These are phyloP conservation scores for Noturus placidus DNA, from an alignment of 2,113 vertebrate species.

Conservation along the genomic window DNA sequence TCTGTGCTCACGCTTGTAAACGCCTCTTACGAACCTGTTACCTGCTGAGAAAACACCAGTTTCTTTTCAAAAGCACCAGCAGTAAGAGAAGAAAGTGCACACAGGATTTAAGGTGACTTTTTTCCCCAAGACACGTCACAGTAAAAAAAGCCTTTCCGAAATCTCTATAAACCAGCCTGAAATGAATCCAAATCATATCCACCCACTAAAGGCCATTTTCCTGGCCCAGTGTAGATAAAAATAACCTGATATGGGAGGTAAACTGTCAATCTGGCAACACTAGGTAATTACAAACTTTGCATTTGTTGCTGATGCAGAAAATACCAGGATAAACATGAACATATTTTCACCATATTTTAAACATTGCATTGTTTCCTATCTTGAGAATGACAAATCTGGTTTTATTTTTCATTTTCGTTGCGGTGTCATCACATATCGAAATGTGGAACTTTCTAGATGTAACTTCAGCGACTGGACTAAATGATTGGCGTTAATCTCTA, in stretches of 20 bases:
- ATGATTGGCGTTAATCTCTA: not conserved
- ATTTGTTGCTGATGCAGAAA: not conserved
- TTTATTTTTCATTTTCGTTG: not conserved
- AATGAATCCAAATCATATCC: conserved; percentile 11
- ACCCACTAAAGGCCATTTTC: not conserved
- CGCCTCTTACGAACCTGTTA: not conserved
- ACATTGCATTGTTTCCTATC: not conserved
- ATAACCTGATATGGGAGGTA: conserved; percentile 6
- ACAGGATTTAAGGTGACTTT: not conserved
- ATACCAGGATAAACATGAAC: not conserved
- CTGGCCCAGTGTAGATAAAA: not conserved
- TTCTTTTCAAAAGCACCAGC: not conserved
- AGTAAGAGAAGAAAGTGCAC: not conserved
- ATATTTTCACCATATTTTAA: not conserved
- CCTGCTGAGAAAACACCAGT: not conserved
- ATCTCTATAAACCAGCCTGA: not conserved
- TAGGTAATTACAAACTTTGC: conserved; percentile 3
- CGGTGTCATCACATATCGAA: too few relatives aligned
- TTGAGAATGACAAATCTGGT: not conserved
- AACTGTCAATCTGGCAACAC: conserved; percentile 9
- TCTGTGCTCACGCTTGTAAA: not conserved
- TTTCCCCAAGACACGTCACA: not conserved
- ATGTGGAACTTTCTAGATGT: not conserved
- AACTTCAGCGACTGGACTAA: not conserved
- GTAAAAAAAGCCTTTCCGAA: not conserved